Conservation (phyloP, 2,797 vertebrate genomes). For the Heteromormyrus szaboi region DNA sequence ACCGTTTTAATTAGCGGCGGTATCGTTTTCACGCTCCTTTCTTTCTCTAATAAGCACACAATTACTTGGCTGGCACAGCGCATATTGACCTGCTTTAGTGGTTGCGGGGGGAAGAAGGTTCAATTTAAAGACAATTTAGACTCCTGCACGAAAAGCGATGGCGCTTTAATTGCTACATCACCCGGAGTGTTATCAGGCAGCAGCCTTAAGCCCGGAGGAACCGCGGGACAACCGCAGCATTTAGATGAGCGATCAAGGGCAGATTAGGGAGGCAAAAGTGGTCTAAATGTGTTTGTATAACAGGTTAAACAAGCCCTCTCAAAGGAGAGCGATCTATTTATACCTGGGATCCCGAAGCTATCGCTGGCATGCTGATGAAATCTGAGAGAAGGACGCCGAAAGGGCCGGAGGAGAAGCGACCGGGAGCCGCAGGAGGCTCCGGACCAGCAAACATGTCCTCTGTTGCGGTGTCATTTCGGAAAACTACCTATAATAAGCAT, state of each 20-base stretch:
- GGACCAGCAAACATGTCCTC: conserved; percentile 5
- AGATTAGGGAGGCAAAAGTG: conserved; percentile 79
- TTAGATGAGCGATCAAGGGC: conserved; percentile 83
- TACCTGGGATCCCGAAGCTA: conserved; percentile 20
- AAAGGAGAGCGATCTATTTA: conserved; percentile 65
- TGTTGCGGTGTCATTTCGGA: conserved; percentile 6
- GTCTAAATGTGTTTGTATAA: conserved; percentile 64
- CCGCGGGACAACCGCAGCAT: conserved; percentile 63
- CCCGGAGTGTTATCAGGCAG: conserved; percentile 53
- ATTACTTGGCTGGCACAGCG: conserved; percentile 22
- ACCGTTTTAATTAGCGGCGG: conserved; percentile 27
- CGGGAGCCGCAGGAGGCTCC: background rate
- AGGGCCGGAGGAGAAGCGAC: background rate
- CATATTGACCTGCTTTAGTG: conserved; percentile 30
- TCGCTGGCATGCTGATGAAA: conserved; percentile 21
- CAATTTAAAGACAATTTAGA: conserved; percentile 44
- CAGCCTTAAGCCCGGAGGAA: conserved; percentile 59
- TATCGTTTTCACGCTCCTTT: conserved; percentile 8
- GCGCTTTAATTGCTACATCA: conserved; percentile 53
- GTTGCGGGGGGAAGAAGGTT: conserved; percentile 37
- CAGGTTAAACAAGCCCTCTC: conserved; percentile 61
- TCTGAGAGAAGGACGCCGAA: conserved; percentile 16
- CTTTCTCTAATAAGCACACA: conserved; percentile 27
- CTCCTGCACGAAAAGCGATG: conserved; percentile 43
- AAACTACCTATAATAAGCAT: conserved; percentile 11